phyloP scores from a whole-genome alignment of 2,888 invertebrate species.

The Philopedon plagiatum region DNA sequence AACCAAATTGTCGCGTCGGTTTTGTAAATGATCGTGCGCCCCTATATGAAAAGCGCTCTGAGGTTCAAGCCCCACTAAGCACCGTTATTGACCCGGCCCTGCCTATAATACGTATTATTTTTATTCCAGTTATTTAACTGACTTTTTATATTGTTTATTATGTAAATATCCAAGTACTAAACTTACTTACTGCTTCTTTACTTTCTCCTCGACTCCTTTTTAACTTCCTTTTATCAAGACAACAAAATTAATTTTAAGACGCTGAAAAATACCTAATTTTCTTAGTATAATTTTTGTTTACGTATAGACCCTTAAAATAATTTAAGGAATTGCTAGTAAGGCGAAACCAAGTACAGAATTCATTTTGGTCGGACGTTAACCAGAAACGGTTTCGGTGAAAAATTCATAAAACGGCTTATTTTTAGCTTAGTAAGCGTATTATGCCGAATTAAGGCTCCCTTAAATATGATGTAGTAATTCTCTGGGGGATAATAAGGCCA shows the following conservation, averaged over 20 bases:
- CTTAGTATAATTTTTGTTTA: slow-evolving; percentile 3
- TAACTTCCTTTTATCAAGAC: neutral
- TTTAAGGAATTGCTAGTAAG: slow-evolving; percentile 23
- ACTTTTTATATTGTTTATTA: too few species aligned
- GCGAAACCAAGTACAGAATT: slow-evolving; percentile 22
- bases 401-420: slow-evolving; percentile 50
- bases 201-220: neutral
- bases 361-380: slow-evolving; percentile 27
- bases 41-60: too few species aligned
- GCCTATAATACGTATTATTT: too few species aligned
- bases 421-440: slow-evolving; percentile 51
- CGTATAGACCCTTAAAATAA: slow-evolving; percentile 17
- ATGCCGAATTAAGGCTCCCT: slow-evolving; percentile 50
- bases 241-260: slow-evolving; percentile 4
- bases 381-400: slow-evolving; percentile 46
- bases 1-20: too few species aligned
- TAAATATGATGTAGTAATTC: slow-evolving; percentile 52
- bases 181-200: neutral
- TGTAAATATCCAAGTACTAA: too few species aligned
- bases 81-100: too few species aligned
- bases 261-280: neutral
- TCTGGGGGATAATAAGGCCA: slow-evolving; percentile 47
- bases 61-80: too few species aligned
- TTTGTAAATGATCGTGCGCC: too few species aligned
- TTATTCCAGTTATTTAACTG: too few species aligned